These are phyloP conservation scores for Erebia ligea DNA, from an alignment of 2,888 invertebrate species.

Conservation along the genomic window DNA sequence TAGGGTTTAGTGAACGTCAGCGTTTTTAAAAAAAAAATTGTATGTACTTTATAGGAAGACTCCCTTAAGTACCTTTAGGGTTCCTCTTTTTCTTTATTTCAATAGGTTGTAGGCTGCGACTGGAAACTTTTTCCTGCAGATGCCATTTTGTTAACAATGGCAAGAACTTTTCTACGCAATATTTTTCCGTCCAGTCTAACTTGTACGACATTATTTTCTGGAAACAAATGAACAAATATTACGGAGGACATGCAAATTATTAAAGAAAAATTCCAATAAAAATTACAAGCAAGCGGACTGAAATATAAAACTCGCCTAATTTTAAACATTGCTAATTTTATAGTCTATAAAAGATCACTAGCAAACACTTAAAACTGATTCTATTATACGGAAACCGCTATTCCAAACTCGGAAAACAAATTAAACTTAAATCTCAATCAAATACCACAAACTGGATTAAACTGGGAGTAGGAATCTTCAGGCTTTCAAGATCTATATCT, in stretches of 20 bases:
- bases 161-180: conserved; percentile 90
- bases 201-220: conserved; percentile 86
- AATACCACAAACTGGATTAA: conserved; percentile 87
- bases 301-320: no score
- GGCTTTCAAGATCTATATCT: conserved; percentile 77
- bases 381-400: not conserved
- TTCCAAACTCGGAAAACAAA: not conserved
- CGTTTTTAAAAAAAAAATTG: no score
- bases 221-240: conserved; percentile 40
- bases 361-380: not conserved
- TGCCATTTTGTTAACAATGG: conserved; percentile 91
- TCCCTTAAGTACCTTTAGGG: conserved; percentile 66
- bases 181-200: conserved; percentile 89
- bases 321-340: not conserved
- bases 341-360: not conserved
- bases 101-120: conserved; percentile 61
- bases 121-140: conserved; percentile 70
- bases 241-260: not conserved
- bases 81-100: conserved; percentile 75
- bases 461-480: conserved; percentile 86
- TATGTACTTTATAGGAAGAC: no score
- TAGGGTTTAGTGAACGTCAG: no score
- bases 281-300: not conserved
- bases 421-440: conserved; percentile 29
- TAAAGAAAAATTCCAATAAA: not conserved